Conservation (phyloP, 2,113 vertebrate species). For the Pterophyllum scalare region DNA sequence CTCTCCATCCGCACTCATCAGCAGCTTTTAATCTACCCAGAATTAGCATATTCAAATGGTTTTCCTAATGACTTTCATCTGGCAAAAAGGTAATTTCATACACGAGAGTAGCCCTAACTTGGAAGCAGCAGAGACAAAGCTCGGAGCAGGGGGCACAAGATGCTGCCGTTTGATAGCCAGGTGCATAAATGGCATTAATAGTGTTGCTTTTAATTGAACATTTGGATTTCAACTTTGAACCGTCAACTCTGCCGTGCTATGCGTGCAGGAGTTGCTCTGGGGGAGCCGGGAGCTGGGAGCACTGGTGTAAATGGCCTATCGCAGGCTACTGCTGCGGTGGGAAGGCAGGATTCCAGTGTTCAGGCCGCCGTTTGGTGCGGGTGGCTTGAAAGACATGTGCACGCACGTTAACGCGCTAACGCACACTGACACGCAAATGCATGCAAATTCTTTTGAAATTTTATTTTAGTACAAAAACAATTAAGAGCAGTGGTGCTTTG, state of each 20-base stretch:
- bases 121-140: constrained; percentile 56
- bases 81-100: constrained; percentile 71
- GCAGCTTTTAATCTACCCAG: constrained; percentile 72
- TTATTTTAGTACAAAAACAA: constrained; percentile 72
- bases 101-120: constrained; percentile 58
- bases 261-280: constrained; percentile 6
- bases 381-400: constrained; percentile 19
- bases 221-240: constrained; percentile 65
- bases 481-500: constrained; percentile 74
- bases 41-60: constrained; percentile 78
- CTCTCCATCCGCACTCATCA: constrained; percentile 62
- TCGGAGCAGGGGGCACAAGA: constrained; percentile 34
- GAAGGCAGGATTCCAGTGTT: constrained; percentile 13
- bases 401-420: background rate
- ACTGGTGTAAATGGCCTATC: constrained; percentile 62
- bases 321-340: constrained; percentile 41
- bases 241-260: background rate
- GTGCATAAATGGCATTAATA: constrained; percentile 29
- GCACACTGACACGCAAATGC: background rate
- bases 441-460: constrained; percentile 55
- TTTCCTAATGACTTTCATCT: constrained; percentile 77
- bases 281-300: constrained; percentile 33
- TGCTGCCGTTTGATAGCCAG: constrained; percentile 13
- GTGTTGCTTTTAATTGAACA: constrained; percentile 51
- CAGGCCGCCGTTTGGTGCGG: constrained; percentile 33